Evolutionary conservation across 2,888 invertebrate genomes (phyloP), one percentile per base, ranked within the genome.

Genomic region (Cordilura impudica): DNA sequence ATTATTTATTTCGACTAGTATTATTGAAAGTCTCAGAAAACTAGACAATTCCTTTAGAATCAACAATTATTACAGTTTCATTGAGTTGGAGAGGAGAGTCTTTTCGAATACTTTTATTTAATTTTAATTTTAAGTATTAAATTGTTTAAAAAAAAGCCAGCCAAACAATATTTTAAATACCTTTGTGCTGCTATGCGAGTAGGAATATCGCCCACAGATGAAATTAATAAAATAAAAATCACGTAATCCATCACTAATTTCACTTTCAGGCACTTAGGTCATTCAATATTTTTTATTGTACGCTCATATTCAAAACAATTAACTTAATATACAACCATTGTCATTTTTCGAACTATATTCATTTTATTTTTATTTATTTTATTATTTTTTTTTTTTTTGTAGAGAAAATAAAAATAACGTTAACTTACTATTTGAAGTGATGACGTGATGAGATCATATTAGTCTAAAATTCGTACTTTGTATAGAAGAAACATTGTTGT

Each of bases 401-500:
- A 31, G 18, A 23, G 23, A 26, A 23, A 51, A 51, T 39, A 39
- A 54, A 29, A 35, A 31, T 31, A 58, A 21, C 58, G 29, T 23
- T 63, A 31, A 63, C 61, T 63, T 16, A 47, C n/a, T n/a, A n/a
- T n/a, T n/a, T n/a, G 18, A 61, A 63, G 49, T 49, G 61, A 45
- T 63, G 61, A 63, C 61, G 61, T 63, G 61, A 63, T 63, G 23
- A 10, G 14, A 31, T 19, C 61, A 18, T 31, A n/a, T n/a, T n/a
- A 47, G 4, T 47, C 23, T 23, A 23, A 35, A 39, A 21, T 58
- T 58, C 10, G 31, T 31, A 31, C 1, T 29, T 29, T 29, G 29
- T 29, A 29, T 29, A 31, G 12, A 31, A 31, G 8, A 14, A 19
- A 47, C 10, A 51, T 51, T 21, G 49, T 51, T 39, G 19, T 39